These are phyloP conservation scores for Pasiphila rectangulata DNA, from an alignment of 2,888 invertebrate genomes.

Conservation along the genomic window DNA sequence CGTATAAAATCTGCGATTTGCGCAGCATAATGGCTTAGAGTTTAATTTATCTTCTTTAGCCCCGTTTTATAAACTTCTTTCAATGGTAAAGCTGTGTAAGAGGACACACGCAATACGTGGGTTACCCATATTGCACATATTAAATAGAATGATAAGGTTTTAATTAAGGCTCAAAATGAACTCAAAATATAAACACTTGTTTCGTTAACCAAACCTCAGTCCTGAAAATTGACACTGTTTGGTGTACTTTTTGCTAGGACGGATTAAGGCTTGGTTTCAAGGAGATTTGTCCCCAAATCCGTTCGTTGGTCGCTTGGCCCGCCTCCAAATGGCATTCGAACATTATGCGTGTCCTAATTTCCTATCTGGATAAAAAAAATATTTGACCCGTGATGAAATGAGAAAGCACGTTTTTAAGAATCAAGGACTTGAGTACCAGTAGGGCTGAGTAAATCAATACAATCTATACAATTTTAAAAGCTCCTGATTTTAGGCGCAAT, in stretches of 20 bases:
- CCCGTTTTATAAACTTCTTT: too few relatives aligned
- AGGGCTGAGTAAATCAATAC: slow-evolving; percentile 8
- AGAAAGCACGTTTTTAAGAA: slow-evolving; percentile 36
- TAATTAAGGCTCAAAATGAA: too few relatives aligned
- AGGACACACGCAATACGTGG: too few relatives aligned
- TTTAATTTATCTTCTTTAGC: too few relatives aligned
- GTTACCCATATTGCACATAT: too few relatives aligned
- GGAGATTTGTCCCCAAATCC: slow-evolving; percentile 58
- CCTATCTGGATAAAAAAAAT: slow-evolving; percentile 54
- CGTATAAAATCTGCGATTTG: too few relatives aligned
- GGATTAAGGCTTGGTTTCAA: slow-evolving; percentile 53
- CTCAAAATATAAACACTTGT: too few relatives aligned
- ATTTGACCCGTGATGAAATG: slow-evolving; percentile 50
- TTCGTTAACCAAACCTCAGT: neutral
- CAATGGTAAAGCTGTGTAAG: too few relatives aligned
- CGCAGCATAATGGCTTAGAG: too few relatives aligned
- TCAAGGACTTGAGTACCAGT: slow-evolving; percentile 25
- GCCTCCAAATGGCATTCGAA: slow-evolving; percentile 61
- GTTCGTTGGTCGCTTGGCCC: slow-evolving; percentile 55
- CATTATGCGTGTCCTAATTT: slow-evolving; percentile 65
- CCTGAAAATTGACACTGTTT: slow-evolving; percentile 33
- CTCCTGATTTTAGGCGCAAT: neutral
- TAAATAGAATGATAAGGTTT: slow-evolving; percentile 33
- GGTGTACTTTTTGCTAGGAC: slow-evolving; percentile 36
- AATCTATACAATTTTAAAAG: neutral